These are phyloP conservation scores for Abrostola tripartita DNA, from an alignment of 2,888 invertebrate genomes.

Conservation along the genomic window DNA sequence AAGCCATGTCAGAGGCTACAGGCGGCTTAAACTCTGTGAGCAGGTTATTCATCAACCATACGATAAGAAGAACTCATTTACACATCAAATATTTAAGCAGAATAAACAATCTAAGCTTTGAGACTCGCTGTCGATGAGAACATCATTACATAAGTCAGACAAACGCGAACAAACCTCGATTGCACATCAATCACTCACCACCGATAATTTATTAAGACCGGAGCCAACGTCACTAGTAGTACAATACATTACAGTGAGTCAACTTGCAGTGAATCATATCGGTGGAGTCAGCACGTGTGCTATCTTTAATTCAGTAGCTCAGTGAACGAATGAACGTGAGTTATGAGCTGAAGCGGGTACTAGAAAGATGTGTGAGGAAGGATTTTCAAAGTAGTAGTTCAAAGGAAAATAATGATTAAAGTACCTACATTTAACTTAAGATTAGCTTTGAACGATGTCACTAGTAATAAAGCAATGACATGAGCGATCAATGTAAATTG, in stretches of 20 bases:
- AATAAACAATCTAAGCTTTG: neutral
- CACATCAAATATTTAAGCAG: no score
- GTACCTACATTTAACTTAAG: no score
- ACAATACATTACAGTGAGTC: constrained; percentile 56
- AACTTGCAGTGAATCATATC: constrained; percentile 64
- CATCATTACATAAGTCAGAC: constrained; percentile 22
- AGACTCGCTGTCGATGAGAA: neutral
- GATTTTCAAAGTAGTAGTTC: neutral
- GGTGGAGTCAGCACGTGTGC: constrained; percentile 65
- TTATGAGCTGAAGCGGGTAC: constrained; percentile 5
- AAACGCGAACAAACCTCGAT: constrained; percentile 5
- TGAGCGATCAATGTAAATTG: no score
- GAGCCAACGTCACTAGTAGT: constrained; percentile 20
- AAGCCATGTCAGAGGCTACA: no score
- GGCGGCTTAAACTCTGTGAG: no score
- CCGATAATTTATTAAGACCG: constrained; percentile 48
- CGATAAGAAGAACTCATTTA: no score
- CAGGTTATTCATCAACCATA: no score
- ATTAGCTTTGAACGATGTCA: no score
- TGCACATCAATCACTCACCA: constrained; percentile 45
- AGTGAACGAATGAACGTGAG: constrained; percentile 34
- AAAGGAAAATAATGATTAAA: no score
- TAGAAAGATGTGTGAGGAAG: neutral
- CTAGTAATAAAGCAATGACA: no score
- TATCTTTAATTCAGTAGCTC: constrained; percentile 80